phyloP scores from a whole-genome alignment of 2,888 invertebrate genomes.

The Tachystola acroxantha region DNA sequence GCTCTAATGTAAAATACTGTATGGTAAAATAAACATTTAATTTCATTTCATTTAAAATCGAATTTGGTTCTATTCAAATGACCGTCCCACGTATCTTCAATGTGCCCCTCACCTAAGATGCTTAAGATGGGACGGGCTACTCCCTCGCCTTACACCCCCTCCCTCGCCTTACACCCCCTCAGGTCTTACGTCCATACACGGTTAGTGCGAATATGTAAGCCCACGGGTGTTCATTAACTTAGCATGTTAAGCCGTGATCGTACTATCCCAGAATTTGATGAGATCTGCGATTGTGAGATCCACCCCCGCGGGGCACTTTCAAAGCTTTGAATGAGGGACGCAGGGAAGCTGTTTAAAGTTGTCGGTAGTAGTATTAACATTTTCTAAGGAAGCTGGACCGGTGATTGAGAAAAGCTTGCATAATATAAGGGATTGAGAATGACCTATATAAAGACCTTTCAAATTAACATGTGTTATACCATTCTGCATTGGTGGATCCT shows the following conservation, averaged over 20 bases:
- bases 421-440: not conserved
- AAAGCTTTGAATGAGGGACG: not conserved
- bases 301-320: not conserved
- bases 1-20: too few species aligned
- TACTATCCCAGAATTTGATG: constrained; percentile 4
- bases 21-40: too few species aligned
- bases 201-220: constrained; percentile 48
- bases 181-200: constrained; percentile 32
- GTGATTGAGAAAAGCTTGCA: constrained; percentile 23
- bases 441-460: too few species aligned
- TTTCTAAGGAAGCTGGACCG: constrained; percentile 19
- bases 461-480: not conserved
- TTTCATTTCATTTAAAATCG: not conserved
- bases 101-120: constrained; percentile 23
- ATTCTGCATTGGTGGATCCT: too few species aligned
- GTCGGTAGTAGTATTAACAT: constrained; percentile 32
- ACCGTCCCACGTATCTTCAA: not conserved
- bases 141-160: constrained; percentile 18
- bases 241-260: constrained; percentile 63
- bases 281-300: not conserved
- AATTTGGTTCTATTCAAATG: not conserved
- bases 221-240: constrained; percentile 62
- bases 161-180: too few species aligned
- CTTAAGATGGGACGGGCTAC: constrained; percentile 12
- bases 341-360: not conserved